Percentiles rank a stretch among this genome's conserved stretches.
Evolutionary conservation across 2,888 invertebrate species (phyloP).

Genomic region (Allophyes oxyacanthae): DNA sequence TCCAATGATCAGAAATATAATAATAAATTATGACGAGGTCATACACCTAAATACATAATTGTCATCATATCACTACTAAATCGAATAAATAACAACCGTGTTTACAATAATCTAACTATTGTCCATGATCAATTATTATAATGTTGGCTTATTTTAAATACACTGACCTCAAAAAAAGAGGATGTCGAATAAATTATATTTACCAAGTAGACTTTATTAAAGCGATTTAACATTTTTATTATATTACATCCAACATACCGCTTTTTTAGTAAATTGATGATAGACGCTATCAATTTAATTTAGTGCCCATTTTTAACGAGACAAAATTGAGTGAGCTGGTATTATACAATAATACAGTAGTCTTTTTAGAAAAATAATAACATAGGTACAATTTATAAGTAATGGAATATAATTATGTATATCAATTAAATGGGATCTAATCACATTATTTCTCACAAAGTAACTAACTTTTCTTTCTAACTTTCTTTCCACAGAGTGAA

Average conservation of each 20-base stretch:
- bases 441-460: too few species aligned
- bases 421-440: too few species aligned
- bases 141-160: slow-evolving; percentile 31
- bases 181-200: slow-evolving; percentile 12
- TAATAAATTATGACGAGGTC: too few species aligned
- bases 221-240: background rate
- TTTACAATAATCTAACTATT: slow-evolving; percentile 13
- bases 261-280: background rate
- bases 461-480: too few species aligned
- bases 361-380: too few species aligned
- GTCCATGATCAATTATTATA: slow-evolving; percentile 34
- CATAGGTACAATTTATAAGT: too few species aligned
- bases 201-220: slow-evolving; percentile 6
- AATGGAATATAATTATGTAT: too few species aligned
- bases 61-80: too few species aligned
- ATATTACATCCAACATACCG: too few species aligned
- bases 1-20: too few species aligned
- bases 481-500: background rate
- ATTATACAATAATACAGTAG: too few species aligned
- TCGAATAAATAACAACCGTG: slow-evolving; percentile 13
- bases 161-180: slow-evolving; percentile 24
- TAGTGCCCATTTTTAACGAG: slow-evolving; percentile 9
- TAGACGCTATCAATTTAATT: slow-evolving; percentile 13
- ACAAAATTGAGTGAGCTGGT: slow-evolving; percentile 5
- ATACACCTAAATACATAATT: too few species aligned